Evolutionary conservation across 2,797 vertebrate species (phyloP).

Genomic region (Varecia variegata): DNA sequence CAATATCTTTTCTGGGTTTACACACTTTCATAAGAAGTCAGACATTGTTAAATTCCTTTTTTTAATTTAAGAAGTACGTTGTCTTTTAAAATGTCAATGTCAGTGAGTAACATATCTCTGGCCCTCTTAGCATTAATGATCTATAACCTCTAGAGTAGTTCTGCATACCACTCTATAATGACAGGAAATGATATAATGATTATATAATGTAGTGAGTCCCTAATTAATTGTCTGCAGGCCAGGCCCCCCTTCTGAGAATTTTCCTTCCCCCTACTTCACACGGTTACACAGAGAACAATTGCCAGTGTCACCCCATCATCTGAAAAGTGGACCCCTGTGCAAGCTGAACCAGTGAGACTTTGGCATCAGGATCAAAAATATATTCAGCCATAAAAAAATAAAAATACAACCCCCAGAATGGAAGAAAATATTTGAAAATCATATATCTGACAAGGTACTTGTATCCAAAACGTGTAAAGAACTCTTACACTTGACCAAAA

Average conservation of each 20-base stretch:
- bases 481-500: not conserved
- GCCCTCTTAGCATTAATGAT: not conserved
- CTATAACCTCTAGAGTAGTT: not conserved
- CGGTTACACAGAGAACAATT: not conserved
- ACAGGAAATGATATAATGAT: not conserved
- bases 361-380: not conserved
- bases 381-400: not conserved
- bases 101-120: not conserved
- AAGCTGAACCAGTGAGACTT: not conserved
- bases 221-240: not conserved
- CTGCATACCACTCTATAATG: not conserved
- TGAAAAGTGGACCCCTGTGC: not conserved
- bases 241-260: not conserved
- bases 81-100: not conserved
- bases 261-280: not conserved
- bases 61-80: not conserved
- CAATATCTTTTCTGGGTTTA: no score
- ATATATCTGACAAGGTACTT: not conserved
- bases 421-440: not conserved
- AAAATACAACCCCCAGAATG: not conserved
- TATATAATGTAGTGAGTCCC: not conserved
- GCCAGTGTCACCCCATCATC: not conserved
- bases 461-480: not conserved
- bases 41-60: not conserved
- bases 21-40: no score